Conservation (phyloP, 2,888 invertebrate species). For the Erebia aethiops region DNA sequence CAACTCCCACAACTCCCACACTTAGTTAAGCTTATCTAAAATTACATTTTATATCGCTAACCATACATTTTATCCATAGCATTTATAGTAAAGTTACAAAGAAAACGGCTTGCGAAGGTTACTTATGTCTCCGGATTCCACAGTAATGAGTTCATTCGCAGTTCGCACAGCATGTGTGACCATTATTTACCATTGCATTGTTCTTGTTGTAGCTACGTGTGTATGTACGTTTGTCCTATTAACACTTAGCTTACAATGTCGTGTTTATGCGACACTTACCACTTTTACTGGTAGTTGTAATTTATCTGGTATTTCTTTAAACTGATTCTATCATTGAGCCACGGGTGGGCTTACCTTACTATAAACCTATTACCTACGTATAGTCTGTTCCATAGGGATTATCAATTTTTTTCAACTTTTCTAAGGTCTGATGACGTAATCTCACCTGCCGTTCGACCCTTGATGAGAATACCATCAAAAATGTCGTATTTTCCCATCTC, state of each 20-base stretch:
- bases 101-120: conserved; percentile 9
- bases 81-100: neutral
- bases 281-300: neutral
- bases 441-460: too few relatives aligned
- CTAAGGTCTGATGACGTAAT: too few relatives aligned
- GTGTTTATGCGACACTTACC: neutral
- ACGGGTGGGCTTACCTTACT: too few relatives aligned
- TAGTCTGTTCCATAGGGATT: too few relatives aligned
- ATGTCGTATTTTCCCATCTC: too few relatives aligned
- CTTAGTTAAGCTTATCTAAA: neutral
- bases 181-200: conserved; percentile 14
- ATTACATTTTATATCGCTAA: neutral
- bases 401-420: too few relatives aligned
- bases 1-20: too few relatives aligned
- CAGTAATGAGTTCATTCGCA: conserved; percentile 12
- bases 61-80: neutral
- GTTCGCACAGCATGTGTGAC: conserved; percentile 13
- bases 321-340: too few relatives aligned
- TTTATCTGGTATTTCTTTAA: too few relatives aligned
- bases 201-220: conserved; percentile 1
- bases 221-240: conserved; percentile 1
- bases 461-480: too few relatives aligned
- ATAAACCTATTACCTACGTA: too few relatives aligned
- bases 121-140: conserved; percentile 14
- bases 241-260: conserved; percentile 8